Evolutionary conservation across 2,113 vertebrate species (phyloP).

Genomic region (Conger conger): DNA sequence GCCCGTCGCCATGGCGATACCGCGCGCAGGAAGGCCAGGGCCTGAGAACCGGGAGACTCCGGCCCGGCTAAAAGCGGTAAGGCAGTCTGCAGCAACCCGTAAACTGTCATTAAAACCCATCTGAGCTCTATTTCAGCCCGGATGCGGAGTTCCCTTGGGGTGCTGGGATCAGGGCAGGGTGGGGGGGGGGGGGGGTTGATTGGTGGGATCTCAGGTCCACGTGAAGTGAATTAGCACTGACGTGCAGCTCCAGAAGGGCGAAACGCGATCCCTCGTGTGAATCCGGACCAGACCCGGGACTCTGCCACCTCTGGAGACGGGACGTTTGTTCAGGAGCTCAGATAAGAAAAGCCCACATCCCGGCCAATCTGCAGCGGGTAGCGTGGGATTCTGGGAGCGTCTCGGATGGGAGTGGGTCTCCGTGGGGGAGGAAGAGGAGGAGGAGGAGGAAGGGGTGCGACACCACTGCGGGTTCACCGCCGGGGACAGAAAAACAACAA

Average conservation of each 20-base stretch:
- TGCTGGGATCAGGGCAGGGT: constrained; percentile 34
- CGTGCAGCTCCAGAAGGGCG: constrained; percentile 79
- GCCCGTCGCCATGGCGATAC: constrained; percentile 52
- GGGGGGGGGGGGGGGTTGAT: constrained; percentile 62
- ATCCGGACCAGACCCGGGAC: constrained; percentile 79
- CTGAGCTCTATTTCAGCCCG: constrained; percentile 54
- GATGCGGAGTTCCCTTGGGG: constrained; percentile 61
- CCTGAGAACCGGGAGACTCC: constrained; percentile 11
- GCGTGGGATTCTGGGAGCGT: constrained; percentile 68
- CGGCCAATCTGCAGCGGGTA: constrained; percentile 69
- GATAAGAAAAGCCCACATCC: constrained; percentile 69
- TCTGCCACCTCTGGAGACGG: constrained; percentile 64
- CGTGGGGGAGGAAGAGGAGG: neutral
- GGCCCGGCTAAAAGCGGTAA: neutral
- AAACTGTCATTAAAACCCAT: constrained; percentile 29
- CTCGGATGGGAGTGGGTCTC: neutral
- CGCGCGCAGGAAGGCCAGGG: constrained; percentile 44
- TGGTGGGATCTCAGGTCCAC: constrained; percentile 73
- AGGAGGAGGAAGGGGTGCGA: neutral
- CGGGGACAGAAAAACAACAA: neutral
- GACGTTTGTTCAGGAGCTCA: constrained; percentile 69
- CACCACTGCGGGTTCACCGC: neutral
- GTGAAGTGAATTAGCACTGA: constrained; percentile 85
- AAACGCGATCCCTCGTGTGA: constrained; percentile 84
- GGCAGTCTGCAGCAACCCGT: constrained; percentile 40